Base-by-base conservation (phyloP, 2,888 invertebrate genomes). In the Digitonthophagus gazella region DNA sequence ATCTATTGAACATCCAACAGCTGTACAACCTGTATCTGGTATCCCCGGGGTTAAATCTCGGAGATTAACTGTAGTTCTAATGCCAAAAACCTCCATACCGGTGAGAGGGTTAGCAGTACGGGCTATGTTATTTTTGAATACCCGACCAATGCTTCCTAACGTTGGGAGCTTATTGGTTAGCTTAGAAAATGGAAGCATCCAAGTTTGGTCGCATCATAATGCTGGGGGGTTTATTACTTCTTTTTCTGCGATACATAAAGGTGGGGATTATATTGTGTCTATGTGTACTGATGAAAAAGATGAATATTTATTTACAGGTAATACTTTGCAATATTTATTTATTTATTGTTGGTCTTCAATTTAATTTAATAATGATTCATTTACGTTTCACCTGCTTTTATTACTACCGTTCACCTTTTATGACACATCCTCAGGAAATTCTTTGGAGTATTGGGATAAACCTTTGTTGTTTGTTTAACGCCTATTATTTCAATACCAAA, bases 181-280 rank as follows among this genome's bases (percentile, higher is more conserved):
- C 0, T 81, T 94, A 71, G 91, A 92, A 78, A 92, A 91, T 73
- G 95, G 95, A 0, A 84, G 86, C 69, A 85, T 93, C 71, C 92
- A 95, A 83, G 86, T 91, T 16, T 95, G 94, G 91, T 93, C 93
- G 15, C 91, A 93, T 80, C 92, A 93, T 80, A 86, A 89, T 55
- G 87, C 86, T 8, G 92, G 92, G 8, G 91, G 92, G 4, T 90
- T 88, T 80, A 82, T 92, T 68, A 87, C 87, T 28, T 85, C 90
- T 19, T 95, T 93, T 81, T 86, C 84, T 57, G 90, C 89, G 2
- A 86, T 90, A 56, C 93, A 93, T 80, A 85, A 86, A 20, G 83
- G 86, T 2, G 89, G 89, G 2, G 88, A 89, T 78, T 90, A 89
- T 77, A 89, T 90, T 58, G 83, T 90, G 14, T 85, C 90, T 15